Evolutionary conservation across 1,140 invertebrate genomes (phyloP), one percentile per base, ranked within the genome.

Genomic region (Micrasema longulum): DNA sequence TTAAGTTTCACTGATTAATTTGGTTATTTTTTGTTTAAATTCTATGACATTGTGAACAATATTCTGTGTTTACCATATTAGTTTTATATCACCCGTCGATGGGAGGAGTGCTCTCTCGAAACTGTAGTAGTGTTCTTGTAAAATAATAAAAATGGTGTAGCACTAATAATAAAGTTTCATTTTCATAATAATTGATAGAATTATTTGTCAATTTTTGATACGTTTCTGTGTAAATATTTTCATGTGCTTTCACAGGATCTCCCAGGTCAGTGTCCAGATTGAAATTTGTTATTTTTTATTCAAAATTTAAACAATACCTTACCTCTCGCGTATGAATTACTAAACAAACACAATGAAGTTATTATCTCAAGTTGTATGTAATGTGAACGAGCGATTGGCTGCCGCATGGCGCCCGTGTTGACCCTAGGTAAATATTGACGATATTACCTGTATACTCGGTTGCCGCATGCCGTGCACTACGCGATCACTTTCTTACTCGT

Each of bases 271-370:
- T 1, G 1, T n/a, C 7, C 20, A 6, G 10, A 48, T 48, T 4
- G 18, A 20, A 18, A 1, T 16, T 2, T 48, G 43, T 11, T 14
- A 20, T 20, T 20, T 20, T 48, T 48, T 26, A 53, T 10, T 53
- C 11, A 11, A n/a, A 26, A n/a, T 53, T 26, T 4, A n/a, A n/a
- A 53, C 14, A 31, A 26, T 26, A 11, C 23, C 11, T n/a, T 53
- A 53, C 23, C 23, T 53, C 9, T 18, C 23, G n/a, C n/a, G 11
- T 45, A 45, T 22, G 23, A 11, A 53, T 53, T 53, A 53, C 50
- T 26, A 53, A 9, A 53, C 23, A 53, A 55, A 55, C 50, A 53
- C n/a, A 55, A 55, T 55, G 23, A 55, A 55, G 52, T 55, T 31
- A 55, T 55, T n/a, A 55, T 55, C 52, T 55, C n/a, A 7, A 55